These are phyloP conservation scores for Heterohyrax brucei DNA, from an alignment of 2,797 vertebrate genomes.

Conservation along the genomic window DNA sequence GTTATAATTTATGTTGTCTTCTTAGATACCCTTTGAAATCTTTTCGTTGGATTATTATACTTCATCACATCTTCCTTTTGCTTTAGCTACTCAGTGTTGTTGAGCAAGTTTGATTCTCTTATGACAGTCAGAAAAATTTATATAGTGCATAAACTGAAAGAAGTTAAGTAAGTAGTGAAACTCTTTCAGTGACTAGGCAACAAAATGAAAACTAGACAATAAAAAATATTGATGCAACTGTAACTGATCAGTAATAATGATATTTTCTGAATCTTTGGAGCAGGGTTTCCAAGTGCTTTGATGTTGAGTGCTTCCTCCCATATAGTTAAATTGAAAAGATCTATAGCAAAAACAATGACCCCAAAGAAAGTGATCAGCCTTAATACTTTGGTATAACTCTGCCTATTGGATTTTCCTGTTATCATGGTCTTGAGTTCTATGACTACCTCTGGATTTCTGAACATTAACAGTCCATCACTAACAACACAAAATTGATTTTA, in stretches of 20 bases:
- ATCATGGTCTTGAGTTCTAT: not conserved
- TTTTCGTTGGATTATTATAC: no score
- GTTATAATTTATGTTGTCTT: no score
- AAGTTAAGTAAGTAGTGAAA: not conserved
- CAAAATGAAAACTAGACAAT: constrained; percentile 10
- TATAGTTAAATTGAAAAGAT: not conserved
- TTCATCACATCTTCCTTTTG: no score
- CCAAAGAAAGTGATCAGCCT: not conserved
- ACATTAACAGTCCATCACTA: not conserved
- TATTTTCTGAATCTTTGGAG: not conserved
- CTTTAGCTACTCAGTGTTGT: no score
- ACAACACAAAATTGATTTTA: not conserved
- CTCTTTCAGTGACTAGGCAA: not conserved
- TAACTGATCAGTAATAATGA: not conserved
- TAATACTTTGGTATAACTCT: not conserved
- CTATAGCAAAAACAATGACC: not conserved
- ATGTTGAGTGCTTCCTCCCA: not conserved
- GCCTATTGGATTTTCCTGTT: not conserved
- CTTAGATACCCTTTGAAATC: no score
- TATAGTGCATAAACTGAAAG: not conserved
- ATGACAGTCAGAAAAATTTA: not conserved
- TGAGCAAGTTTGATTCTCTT: no score
- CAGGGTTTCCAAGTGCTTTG: not conserved
- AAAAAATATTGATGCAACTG: not conserved
- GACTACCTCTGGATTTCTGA: not conserved